A percentile compares a stretch with the other conserved stretches of the same genome.
Evolutionary conservation across 1,140 invertebrate species (phyloP).

Genomic region (Trichoplusia ni): DNA sequence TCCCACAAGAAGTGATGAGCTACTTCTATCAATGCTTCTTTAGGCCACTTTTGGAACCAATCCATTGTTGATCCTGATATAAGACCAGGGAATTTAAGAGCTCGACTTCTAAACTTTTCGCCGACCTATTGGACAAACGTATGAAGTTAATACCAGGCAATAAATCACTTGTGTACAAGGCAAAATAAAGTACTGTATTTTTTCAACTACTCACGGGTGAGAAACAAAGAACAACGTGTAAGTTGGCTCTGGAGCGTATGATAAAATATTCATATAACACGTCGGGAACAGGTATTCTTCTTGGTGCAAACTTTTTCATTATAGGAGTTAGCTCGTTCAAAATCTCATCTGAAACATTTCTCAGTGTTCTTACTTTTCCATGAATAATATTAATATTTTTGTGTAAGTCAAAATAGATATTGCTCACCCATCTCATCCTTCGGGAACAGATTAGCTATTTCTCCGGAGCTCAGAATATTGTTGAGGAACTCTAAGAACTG

Average conservation of each 20-base stretch:
- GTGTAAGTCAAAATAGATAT: too few relatives aligned
- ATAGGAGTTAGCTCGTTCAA: constrained; percentile 88
- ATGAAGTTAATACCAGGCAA: not conserved
- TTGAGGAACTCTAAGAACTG: constrained; percentile 94
- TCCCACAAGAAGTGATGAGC: constrained; percentile 88
- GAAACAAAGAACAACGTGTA: constrained; percentile 94
- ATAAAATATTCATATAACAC: constrained; percentile 95
- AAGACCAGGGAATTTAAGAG: constrained; percentile 91
- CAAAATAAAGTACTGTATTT: too few relatives aligned
- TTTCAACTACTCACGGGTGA: constrained; percentile 89
- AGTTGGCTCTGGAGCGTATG: constrained; percentile 87
- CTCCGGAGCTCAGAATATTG: constrained; percentile 93
- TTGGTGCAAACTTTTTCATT: constrained; percentile 92
- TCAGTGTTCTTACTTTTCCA: too few relatives aligned
- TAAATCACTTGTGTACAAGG: not conserved
- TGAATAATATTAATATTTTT: too few relatives aligned
- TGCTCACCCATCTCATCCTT: constrained; percentile 91
- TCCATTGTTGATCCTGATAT: constrained; percentile 95
- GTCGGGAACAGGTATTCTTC: constrained; percentile 88
- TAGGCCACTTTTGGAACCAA: constrained; percentile 95
- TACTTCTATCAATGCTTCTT: constrained; percentile 91
- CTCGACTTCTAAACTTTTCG: constrained; percentile 88
- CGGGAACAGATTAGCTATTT: constrained; percentile 93
- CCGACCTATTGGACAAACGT: constrained; percentile 83
- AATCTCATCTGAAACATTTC: constrained; percentile 92